Percentiles rank a stretch among this genome's conserved stretches.
These are phyloP conservation scores for Ectobius pallidus DNA, from an alignment of 2,888 invertebrate genomes.

Conservation along the genomic window DNA sequence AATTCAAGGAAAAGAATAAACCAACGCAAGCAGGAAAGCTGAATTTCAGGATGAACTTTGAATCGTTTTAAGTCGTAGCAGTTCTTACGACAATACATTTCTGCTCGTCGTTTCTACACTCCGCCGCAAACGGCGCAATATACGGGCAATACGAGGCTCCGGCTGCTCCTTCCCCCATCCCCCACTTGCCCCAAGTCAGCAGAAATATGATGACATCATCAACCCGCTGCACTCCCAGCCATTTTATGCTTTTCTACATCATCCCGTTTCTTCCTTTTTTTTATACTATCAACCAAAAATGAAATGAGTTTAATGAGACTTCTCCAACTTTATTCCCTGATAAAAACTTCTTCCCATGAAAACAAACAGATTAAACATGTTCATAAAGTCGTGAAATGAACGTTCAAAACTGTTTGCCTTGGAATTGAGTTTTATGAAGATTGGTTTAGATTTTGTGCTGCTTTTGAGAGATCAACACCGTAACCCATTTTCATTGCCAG, in stretches of 20 bases:
- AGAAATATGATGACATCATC: slow-evolving; percentile 35
- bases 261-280: slow-evolving; percentile 4
- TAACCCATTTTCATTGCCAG: no score
- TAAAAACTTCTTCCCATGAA: neutral
- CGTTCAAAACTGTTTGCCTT: no score
- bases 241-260: slow-evolving; percentile 27
- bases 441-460: no score
- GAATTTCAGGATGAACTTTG: no score
- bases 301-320: slow-evolving; percentile 1
- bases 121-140: slow-evolving; percentile 27
- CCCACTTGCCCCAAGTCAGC: slow-evolving; percentile 9
- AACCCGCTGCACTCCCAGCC: slow-evolving; percentile 20
- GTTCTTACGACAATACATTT: slow-evolving; percentile 20
- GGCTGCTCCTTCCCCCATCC: neutral
- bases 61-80: no score
- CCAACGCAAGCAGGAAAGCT: no score
- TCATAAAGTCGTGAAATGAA: neutral
- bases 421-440: no score
- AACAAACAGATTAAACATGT: neutral
- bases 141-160: slow-evolving; percentile 32
- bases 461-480: no score
- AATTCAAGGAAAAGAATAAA: no score
- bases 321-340: neutral
- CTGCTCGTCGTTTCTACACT: neutral
- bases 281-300: neutral